Base-by-base conservation (phyloP, 2,888 invertebrate species). In the Monoplex corrugatus region DNA sequence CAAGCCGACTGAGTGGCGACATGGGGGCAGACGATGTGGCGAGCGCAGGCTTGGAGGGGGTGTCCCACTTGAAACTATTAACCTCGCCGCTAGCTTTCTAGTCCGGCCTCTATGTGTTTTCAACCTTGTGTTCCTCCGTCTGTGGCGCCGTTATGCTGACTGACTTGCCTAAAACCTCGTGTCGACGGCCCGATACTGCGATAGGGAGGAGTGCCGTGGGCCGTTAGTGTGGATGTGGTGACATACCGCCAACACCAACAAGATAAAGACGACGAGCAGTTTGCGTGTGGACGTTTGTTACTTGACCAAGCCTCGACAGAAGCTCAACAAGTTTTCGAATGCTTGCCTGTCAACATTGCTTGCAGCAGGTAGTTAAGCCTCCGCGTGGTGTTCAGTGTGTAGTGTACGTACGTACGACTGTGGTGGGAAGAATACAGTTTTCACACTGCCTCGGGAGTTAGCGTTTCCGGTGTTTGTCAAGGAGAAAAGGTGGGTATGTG, bases 1-100 rank as follows among this genome's bases (percentile, higher is more conserved):
- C 87, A 80, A 50, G 87, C 87, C 87, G 87, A 75, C 87, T 87
- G 87, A 87, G 80, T 87, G 87, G 87, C 87, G 87, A 87, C 87
- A 87, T 38, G 28, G 38, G 43, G 87, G 87, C 87, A 87, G 87
- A 87, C 87, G 87, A 80, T 44, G 45, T 87, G 87, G 87, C 78
- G 44, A 87, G 78, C 75, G 87, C 78, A 80, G 50, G 80, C 78
- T 50, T 72, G 75, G 78, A 43, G 50, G 78, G 87, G 78, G 87
- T 87, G 45, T 57, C 80, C 78, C 86, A 86, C 86, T 78, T 78
- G 45, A 50, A 87, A 87, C 32, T 87, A 63, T 87, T 87, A 87
- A 78, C 87, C 87, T 87, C 78, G 40, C 45, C 50, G 78, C 87
- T 57, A n/a, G 85, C 85, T 85, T 75, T 75, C n/a, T n/a, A n/a